These are phyloP conservation scores for Mormyrus proboscirostris DNA, from an alignment of 2,797 vertebrate species.

Conservation along the genomic window DNA sequence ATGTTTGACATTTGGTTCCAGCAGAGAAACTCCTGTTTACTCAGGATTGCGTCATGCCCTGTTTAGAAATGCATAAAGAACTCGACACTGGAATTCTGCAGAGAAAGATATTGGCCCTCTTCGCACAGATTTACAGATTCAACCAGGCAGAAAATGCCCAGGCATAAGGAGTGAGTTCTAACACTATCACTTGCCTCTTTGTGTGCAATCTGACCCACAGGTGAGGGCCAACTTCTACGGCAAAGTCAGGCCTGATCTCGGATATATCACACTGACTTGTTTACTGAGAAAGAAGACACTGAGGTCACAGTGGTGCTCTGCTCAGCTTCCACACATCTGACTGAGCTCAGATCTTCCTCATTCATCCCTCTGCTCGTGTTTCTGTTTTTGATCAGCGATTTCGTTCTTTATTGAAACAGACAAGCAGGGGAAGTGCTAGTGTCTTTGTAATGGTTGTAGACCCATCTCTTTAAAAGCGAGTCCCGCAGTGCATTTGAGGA, in stretches of 20 bases:
- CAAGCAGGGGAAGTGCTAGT: background rate
- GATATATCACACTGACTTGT: background rate
- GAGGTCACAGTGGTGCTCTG: background rate
- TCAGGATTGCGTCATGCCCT: slow-evolving; percentile 8
- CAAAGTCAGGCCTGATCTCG: background rate
- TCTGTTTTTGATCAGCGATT: background rate
- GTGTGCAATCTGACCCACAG: background rate
- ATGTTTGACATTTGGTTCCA: slow-evolving; percentile 15
- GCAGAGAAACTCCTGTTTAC: slow-evolving; percentile 10
- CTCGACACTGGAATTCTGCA: background rate
- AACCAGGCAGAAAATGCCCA: background rate
- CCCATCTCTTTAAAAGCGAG: background rate
- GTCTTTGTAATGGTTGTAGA: background rate
- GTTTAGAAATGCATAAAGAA: slow-evolving; percentile 2
- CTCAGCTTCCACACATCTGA: background rate
- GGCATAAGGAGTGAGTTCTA: background rate
- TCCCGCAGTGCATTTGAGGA: background rate
- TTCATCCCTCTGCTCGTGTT: background rate
- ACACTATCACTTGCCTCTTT: background rate
- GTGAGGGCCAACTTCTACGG: background rate
- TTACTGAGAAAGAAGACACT: slow-evolving; percentile 2
- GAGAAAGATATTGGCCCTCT: background rate
- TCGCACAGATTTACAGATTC: background rate
- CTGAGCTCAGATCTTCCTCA: background rate
- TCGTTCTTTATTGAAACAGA: slow-evolving; percentile 6